Evolutionary conservation across 2,888 invertebrate genomes (phyloP).

Genomic region (Hirtodrosophila duncani): DNA sequence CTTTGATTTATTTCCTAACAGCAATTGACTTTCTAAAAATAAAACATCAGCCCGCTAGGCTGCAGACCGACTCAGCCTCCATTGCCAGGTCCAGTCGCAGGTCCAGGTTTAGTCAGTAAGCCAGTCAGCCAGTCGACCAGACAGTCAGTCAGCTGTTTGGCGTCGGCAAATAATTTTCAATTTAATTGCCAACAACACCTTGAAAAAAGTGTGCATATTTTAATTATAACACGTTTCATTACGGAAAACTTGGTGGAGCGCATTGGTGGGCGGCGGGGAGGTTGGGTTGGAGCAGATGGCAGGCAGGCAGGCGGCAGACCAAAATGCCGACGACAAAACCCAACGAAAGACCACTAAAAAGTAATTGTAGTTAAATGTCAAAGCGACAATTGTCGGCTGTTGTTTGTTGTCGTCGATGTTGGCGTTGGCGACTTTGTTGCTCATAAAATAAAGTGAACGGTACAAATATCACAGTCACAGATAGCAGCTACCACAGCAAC

Average conservation of each 20-base stretch:
- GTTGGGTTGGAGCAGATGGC: no score
- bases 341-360: conserved; percentile 61
- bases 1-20: conserved; percentile 33
- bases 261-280: no score
- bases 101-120: conserved; percentile 1
- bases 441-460: conserved; percentile 66
- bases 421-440: conserved; percentile 26
- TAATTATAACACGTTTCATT: conserved; percentile 68
- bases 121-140: no score
- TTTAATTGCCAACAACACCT: conserved; percentile 58
- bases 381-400: conserved; percentile 62
- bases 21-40: conserved; percentile 42
- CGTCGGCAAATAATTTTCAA: conserved; percentile 40
- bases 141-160: conserved; percentile 33
- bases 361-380: conserved; percentile 72
- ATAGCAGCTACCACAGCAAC: conserved; percentile 21
- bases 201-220: conserved; percentile 55
- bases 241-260: conserved; percentile 55
- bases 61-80: neutral
- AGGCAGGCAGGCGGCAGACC: neutral
- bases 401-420: conserved; percentile 26
- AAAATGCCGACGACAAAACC: conserved; percentile 16
- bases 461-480: conserved; percentile 36
- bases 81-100: conserved; percentile 5
- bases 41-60: conserved; percentile 3